phyloP scores from a whole-genome alignment of 92 coral and sea anemone genomes.

The Chrysogorgia sp. region DNA sequence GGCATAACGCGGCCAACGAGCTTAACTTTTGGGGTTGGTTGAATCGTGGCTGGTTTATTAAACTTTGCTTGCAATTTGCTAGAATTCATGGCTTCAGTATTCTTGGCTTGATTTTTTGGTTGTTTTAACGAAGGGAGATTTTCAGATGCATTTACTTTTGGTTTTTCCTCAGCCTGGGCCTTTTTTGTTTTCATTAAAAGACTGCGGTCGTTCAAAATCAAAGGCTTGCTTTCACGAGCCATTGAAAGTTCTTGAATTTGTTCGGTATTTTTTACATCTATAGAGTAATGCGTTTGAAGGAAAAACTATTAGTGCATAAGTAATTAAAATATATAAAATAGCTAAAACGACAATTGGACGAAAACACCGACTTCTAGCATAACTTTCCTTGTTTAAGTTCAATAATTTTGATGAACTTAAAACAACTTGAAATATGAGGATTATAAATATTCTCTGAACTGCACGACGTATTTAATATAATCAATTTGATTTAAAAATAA shows the following conservation, averaged over 20 bases:
- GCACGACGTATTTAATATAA: too few relatives aligned
- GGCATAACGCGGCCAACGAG: conserved; percentile 2
- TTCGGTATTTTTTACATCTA: conserved; percentile 3
- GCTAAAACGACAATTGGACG: too few relatives aligned
- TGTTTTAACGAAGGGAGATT: neutral
- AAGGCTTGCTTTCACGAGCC: neutral
- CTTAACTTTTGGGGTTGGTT: neutral
- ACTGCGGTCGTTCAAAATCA: conserved; percentile 22
- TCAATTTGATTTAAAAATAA: too few relatives aligned
- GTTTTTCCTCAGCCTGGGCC: neutral
- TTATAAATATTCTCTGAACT: too few relatives aligned
- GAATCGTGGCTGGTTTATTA: neutral
- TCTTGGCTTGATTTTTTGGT: neutral
- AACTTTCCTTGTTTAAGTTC: neutral
- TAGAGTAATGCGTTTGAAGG: neutral
- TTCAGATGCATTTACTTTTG: neutral
- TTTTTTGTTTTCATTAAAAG: conserved; percentile 8
- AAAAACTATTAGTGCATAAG: too few relatives aligned
- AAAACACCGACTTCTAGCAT: neutral
- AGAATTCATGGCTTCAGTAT: neutral
- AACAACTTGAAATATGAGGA: too few relatives aligned
- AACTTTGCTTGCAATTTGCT: neutral
- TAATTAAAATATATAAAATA: too few relatives aligned
- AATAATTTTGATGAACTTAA: neutral
- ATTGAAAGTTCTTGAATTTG: neutral